Conservation (phyloP, 2,797 vertebrate species). For the Hapalemur alaotrensis region DNA sequence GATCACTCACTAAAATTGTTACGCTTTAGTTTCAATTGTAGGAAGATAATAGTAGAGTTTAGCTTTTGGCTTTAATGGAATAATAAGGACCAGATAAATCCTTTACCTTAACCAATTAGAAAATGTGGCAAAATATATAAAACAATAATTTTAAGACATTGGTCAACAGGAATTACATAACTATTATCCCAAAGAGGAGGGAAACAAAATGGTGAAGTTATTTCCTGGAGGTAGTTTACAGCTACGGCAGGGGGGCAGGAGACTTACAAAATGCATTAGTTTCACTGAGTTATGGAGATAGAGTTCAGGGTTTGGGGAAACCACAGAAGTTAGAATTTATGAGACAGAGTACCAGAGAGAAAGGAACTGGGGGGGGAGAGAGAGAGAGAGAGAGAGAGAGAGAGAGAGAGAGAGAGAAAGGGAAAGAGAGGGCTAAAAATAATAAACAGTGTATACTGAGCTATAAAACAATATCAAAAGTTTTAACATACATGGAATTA, state of each 20-base stretch:
- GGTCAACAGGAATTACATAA: neutral
- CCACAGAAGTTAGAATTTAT: neutral
- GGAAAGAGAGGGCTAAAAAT: neutral
- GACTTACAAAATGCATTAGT: neutral
- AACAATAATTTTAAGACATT: neutral
- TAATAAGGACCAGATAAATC: neutral
- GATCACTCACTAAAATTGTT: neutral
- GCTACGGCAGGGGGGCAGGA: neutral
- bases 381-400: neutral
- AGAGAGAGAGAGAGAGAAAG: neutral
- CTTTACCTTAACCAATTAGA: neutral
- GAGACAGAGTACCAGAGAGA: neutral
- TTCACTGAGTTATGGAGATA: neutral
- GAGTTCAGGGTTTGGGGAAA: neutral
- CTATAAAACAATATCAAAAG: neutral
- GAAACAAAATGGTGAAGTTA: neutral
- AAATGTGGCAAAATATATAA: neutral
- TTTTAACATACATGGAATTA: neutral
- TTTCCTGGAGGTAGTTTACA: neutral
- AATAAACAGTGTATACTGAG: neutral
- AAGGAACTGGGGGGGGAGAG: neutral
- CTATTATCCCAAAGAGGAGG: neutral
- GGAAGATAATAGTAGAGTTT: neutral
- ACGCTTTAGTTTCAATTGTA: neutral
- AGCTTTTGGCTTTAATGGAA: neutral